Base-by-base conservation (phyloP, 2,113 vertebrate genomes). In the Chroicocephalus ridibundus region DNA sequence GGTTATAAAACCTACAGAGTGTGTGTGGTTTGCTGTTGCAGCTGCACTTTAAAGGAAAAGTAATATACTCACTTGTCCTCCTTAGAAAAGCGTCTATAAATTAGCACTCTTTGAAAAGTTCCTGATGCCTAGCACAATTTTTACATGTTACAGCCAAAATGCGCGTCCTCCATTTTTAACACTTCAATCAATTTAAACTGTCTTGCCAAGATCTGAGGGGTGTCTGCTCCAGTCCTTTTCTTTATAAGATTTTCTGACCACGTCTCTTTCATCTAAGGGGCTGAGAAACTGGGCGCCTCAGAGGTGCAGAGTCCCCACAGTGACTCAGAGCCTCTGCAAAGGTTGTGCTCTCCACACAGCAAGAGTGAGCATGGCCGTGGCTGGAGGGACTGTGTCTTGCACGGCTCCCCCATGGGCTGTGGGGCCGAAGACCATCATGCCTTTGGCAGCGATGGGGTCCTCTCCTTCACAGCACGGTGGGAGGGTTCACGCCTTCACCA, bases 11-110 rank as follows among this genome's bases (percentile, higher is more conserved):
- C 70, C 74, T 86, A 42, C 71, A 60, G 54, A 42, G 64, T 64
- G 82, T 55, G 57, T 93, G 90, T 92, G 79, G 88, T 96, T 97
- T 97, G 96, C 96, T 96, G 42, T 96, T 96, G 76, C 94, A 96
- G 96, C 90, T 97, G 95, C 95, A 81, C 68, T 71, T 96, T 94
- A 93, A 96, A 96, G 76, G 24, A 92, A 90, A 95, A 96, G 82
- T 90, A 93, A 92, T 93, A 88, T 75, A 75, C 24, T 66, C 54
- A 34, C 58, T 94, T 93, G 88, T 92, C 58, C 79, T 94, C 47
- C 94, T 78, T 95, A 93, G 79, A 93, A 97, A 96, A 96, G 68
- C 60, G 57, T 90, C 94, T 68, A 90, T 96, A 97, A 96, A 96
- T 96, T 96, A 96, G 26, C 55, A 81, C 76, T 90, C 79, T 87